Percentiles rank a stretch among this genome's conserved stretches.
phyloP scores from a whole-genome alignment of 2,797 vertebrate species.

The Harpagifer antarcticus region DNA sequence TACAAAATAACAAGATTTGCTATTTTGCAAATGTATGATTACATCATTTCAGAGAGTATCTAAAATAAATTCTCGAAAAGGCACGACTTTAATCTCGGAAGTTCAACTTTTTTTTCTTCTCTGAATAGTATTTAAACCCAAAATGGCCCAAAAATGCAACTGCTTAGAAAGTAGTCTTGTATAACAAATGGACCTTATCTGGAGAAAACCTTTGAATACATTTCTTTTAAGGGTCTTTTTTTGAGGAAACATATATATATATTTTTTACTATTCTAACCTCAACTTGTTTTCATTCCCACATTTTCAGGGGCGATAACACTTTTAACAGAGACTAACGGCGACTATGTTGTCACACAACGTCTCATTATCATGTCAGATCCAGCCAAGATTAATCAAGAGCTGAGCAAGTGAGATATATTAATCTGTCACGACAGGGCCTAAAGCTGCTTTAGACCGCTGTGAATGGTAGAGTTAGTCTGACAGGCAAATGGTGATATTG shows the following conservation, averaged over 20 bases:
- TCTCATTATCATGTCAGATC: conserved; percentile 38
- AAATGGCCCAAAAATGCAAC: neutral
- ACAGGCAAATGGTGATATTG: conserved; percentile 61
- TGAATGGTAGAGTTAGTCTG: conserved; percentile 37
- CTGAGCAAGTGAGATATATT: conserved; percentile 37
- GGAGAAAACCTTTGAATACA: neutral
- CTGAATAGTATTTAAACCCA: too few species aligned
- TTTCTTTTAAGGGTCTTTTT: neutral
- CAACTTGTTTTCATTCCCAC: neutral
- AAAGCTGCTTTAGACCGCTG: conserved; percentile 36
- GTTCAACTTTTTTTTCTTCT: too few species aligned
- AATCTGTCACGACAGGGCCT: conserved; percentile 37
- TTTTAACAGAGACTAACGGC: conserved; percentile 7
- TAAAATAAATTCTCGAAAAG: too few species aligned
- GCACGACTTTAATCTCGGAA: too few species aligned
- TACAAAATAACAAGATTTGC: too few species aligned
- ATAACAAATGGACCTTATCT: neutral
- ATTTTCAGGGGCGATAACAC: too few species aligned
- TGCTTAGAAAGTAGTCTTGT: neutral
- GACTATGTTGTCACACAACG: conserved; percentile 23
- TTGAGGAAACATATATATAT: too few species aligned
- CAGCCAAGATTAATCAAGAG: conserved; percentile 43
- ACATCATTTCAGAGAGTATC: too few species aligned
- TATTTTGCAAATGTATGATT: too few species aligned
- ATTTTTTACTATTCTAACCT: neutral